phyloP scores from a whole-genome alignment of 2,888 invertebrate genomes.

The Diogma glabrata region DNA sequence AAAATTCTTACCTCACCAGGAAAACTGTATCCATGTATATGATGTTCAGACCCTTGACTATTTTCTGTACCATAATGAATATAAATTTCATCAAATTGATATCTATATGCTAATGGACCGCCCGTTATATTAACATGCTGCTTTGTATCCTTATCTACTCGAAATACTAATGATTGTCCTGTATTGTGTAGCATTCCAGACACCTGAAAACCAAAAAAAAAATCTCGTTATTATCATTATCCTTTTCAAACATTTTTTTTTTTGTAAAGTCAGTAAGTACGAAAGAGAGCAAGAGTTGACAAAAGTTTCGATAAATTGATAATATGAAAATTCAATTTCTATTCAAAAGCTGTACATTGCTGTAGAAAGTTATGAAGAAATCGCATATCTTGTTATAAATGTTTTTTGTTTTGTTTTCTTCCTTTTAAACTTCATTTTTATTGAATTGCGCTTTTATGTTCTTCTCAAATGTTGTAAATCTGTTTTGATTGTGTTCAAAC shows the following conservation, averaged over 20 bases:
- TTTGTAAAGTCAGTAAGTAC: no score
- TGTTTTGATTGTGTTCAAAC: no score
- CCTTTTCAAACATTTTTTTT: neutral
- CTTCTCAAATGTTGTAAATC: no score
- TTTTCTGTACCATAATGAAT: slow-evolving; percentile 89
- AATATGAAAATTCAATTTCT: no score
- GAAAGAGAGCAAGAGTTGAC: no score
- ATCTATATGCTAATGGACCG: slow-evolving; percentile 89
- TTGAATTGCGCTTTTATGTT: no score
- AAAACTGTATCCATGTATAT: slow-evolving; percentile 87
- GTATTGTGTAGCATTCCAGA: slow-evolving; percentile 85
- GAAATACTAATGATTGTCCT: slow-evolving; percentile 86
- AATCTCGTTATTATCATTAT: neutral
- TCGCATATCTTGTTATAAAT: no score
- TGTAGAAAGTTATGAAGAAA: no score
- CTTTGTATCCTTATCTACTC: slow-evolving; percentile 80
- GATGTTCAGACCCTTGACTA: slow-evolving; percentile 89
- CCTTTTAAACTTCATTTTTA: no score
- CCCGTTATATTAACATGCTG: slow-evolving; percentile 91
- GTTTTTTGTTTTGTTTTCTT: no score
- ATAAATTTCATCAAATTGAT: slow-evolving; percentile 91
- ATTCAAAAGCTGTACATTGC: no score
- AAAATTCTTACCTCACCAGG: slow-evolving; percentile 80
- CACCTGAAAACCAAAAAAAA: slow-evolving; percentile 44
- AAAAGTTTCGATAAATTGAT: no score